A percentile compares a stretch with the other conserved stretches of the same genome.
Conservation (phyloP, 2,888 invertebrate genomes). For the Heterodera filipjevi region DNA sequence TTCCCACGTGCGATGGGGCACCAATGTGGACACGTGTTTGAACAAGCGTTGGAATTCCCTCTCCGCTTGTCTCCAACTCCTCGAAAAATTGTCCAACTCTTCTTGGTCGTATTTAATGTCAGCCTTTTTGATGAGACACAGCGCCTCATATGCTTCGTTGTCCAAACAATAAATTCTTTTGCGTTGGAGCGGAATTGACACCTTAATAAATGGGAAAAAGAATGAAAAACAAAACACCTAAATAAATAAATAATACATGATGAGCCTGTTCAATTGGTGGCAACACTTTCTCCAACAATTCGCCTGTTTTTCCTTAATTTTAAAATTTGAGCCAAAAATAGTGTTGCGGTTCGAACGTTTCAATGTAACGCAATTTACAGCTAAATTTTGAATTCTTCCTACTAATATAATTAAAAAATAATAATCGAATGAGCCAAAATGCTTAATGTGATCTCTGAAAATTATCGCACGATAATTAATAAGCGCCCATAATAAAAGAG, state of each 20-base stretch:
- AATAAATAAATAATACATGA: not conserved
- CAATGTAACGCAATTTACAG: no score
- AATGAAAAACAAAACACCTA: not conserved
- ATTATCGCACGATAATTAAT: no score
- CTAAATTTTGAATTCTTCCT: no score
- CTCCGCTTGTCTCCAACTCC: not conserved
- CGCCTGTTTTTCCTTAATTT: not conserved
- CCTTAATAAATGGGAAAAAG: not conserved
- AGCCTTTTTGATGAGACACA: not conserved
- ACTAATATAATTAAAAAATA: no score
- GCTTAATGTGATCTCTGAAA: no score
- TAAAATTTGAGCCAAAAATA: not conserved
- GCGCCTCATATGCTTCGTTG: not conserved
- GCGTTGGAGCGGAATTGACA: not conserved
- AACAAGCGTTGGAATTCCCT: not conserved
- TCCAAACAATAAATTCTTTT: not conserved
- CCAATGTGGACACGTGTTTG: not conserved
- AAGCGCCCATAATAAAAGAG: no score
- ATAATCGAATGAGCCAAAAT: no score
- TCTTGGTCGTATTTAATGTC: not conserved
- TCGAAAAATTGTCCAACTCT: not conserved
- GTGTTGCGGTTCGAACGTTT: not conserved
- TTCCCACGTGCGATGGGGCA: conserved; percentile 26
- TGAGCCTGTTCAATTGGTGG: not conserved
- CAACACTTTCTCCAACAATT: not conserved